Evolutionary conservation across 2,113 vertebrate genomes (phyloP).

Genomic region (Machaerirhynchus nigripectus): DNA sequence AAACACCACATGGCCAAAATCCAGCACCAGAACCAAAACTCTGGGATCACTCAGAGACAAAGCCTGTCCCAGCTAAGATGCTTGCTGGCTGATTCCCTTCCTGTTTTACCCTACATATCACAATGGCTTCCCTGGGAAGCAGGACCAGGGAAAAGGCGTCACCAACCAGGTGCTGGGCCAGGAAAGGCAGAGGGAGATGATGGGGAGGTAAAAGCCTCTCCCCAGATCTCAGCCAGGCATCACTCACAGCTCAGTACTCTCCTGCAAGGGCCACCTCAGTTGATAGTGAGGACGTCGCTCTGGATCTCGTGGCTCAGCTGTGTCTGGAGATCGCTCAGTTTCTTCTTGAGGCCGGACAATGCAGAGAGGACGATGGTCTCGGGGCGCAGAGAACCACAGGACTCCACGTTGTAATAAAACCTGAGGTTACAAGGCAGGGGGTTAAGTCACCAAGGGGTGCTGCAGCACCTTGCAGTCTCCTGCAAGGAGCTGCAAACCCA

Average conservation of each 20-base stretch:
- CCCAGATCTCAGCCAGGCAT: background rate
- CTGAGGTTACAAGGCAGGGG: conserved; percentile 60
- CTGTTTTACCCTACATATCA: background rate
- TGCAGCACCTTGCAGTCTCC: no score
- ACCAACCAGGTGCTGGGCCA: background rate
- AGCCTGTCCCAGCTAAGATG: background rate
- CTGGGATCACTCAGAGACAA: background rate
- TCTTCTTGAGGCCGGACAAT: conserved; percentile 92
- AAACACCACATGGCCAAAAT: background rate
- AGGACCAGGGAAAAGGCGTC: background rate
- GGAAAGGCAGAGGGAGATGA: background rate
- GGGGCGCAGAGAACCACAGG: conserved; percentile 91
- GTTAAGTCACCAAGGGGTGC: background rate
- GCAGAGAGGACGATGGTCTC: conserved; percentile 96
- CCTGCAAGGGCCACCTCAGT: conserved; percentile 61
- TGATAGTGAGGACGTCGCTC: conserved; percentile 94
- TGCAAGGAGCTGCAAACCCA: background rate
- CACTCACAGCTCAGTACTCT: background rate
- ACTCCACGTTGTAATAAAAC: conserved; percentile 97
- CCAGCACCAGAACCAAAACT: background rate
- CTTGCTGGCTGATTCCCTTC: background rate
- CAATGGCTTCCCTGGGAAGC: background rate
- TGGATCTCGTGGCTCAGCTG: conserved; percentile 97
- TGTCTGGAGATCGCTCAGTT: conserved; percentile 94
- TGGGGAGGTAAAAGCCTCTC: background rate